These are phyloP conservation scores for Indicator indicator DNA, from an alignment of 2,113 vertebrate genomes.

Conservation along the genomic window DNA sequence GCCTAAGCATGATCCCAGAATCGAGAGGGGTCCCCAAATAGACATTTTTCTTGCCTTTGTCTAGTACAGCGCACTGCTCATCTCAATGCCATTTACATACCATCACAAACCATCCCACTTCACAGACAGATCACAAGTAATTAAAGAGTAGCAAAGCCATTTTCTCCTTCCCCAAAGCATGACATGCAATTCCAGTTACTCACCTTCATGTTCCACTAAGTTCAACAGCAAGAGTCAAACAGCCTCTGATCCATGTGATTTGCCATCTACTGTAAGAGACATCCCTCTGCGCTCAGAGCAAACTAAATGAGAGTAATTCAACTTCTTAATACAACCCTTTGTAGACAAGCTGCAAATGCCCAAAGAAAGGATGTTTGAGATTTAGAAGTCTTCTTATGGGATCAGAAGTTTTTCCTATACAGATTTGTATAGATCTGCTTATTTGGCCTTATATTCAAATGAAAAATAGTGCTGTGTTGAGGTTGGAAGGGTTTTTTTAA, in stretches of 20 bases:
- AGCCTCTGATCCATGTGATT: neutral
- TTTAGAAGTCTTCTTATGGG: neutral
- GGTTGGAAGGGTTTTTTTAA: neutral
- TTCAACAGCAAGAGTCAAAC: neutral
- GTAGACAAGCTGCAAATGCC: neutral
- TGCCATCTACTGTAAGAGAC: neutral
- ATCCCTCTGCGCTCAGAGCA: neutral
- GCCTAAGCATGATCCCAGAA: neutral
- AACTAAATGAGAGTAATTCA: neutral
- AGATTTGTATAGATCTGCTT: neutral
- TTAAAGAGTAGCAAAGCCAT: neutral
- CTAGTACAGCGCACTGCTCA: neutral
- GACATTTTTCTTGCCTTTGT: neutral
- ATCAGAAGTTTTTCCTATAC: neutral
- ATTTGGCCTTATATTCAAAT: neutral
- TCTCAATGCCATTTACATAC: accelerated
- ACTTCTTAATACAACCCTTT: neutral
- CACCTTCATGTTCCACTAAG: neutral
- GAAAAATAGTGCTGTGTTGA: neutral
- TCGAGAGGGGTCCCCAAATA: too few relatives aligned
- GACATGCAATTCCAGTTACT: neutral
- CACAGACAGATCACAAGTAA: neutral
- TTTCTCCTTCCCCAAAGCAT: neutral
- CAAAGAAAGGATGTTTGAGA: neutral
- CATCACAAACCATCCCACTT: neutral